These are phyloP conservation scores for Pseudomyrmex dendroicus DNA, from an alignment of 1,140 invertebrate genomes.

Conservation along the genomic window DNA sequence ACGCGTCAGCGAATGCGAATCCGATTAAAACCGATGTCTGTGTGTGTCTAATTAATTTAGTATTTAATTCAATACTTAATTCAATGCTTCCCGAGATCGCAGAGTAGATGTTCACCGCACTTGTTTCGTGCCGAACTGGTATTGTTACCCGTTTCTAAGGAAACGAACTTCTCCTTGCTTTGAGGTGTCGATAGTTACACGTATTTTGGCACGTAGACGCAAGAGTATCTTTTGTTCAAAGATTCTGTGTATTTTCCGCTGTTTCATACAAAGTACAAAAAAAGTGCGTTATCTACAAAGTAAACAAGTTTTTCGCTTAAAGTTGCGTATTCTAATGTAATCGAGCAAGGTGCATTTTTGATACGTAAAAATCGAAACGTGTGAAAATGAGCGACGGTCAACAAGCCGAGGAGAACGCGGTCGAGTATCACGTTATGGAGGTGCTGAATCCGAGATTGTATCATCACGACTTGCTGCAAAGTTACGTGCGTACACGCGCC, in stretches of 20 bases:
- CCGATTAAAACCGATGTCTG: too few relatives aligned
- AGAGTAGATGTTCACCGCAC: background rate
- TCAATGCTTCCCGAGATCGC: background rate
- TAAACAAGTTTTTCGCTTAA: too few relatives aligned
- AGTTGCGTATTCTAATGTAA: background rate
- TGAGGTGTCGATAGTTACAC: conserved; percentile 82
- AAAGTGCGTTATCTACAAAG: too few relatives aligned
- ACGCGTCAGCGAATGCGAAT: too few relatives aligned
- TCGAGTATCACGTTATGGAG: conserved; percentile 74
- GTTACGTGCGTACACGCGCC: conserved; percentile 89
- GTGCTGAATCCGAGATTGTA: conserved; percentile 83
- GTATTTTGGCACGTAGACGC: conserved; percentile 54
- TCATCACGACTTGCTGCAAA: conserved; percentile 90
- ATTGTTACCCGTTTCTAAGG: conserved; percentile 84
- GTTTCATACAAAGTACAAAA: background rate
- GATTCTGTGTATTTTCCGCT: too few relatives aligned
- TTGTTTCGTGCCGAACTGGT: conserved; percentile 56
- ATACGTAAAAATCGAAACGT: background rate
- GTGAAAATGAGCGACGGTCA: background rate
- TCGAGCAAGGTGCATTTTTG: background rate
- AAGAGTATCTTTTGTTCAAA: background rate
- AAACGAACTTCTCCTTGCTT: conserved; percentile 72
- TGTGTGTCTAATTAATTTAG: too few relatives aligned
- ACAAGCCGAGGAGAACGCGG: conserved; percentile 26
- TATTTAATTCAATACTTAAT: background rate